Conservation (phyloP, 2,113 vertebrate species). For the Dipodomys merriami region DNA sequence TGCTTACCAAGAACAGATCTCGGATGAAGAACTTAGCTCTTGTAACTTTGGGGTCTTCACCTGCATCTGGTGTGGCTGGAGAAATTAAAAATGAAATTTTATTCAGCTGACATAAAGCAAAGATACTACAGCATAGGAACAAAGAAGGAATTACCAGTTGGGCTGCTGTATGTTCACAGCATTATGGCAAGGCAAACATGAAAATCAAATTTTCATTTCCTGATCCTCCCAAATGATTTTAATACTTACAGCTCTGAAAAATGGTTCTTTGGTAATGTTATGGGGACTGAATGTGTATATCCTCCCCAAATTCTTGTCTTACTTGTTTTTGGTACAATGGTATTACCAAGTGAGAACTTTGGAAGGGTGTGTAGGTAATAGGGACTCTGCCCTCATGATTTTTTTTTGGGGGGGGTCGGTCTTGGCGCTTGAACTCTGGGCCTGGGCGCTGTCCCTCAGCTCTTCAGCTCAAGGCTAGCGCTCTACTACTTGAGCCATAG, state of each 20-base stretch:
- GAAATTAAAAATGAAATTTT: conserved; percentile 72
- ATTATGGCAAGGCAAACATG: neutral
- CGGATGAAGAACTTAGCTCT: conserved; percentile 99
- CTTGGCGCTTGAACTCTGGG: too few species aligned
- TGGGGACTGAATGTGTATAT: too few species aligned
- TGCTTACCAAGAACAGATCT: conserved; percentile 97
- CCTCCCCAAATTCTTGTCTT: too few species aligned
- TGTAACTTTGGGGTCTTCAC: conserved; percentile 98
- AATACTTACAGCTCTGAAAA: neutral
- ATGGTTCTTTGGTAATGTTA: neutral
- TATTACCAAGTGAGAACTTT: neutral
- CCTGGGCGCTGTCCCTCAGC: too few species aligned
- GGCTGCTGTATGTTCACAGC: neutral
- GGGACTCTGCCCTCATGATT: neutral
- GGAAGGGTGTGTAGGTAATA: neutral
- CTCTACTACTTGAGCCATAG: too few species aligned
- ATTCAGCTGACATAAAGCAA: conserved; percentile 61
- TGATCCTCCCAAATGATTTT: neutral
- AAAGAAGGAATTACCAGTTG: neutral
- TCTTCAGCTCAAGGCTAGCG: too few species aligned
- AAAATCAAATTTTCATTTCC: neutral
- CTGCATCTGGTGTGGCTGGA: conserved; percentile 95
- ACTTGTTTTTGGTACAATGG: neutral
- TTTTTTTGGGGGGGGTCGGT: too few species aligned
- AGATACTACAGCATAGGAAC: neutral